Percentiles rank a stretch among this genome's conserved stretches.
Evolutionary conservation across 2,113 vertebrate species (phyloP).

Genomic region (Okapia johnstoni): DNA sequence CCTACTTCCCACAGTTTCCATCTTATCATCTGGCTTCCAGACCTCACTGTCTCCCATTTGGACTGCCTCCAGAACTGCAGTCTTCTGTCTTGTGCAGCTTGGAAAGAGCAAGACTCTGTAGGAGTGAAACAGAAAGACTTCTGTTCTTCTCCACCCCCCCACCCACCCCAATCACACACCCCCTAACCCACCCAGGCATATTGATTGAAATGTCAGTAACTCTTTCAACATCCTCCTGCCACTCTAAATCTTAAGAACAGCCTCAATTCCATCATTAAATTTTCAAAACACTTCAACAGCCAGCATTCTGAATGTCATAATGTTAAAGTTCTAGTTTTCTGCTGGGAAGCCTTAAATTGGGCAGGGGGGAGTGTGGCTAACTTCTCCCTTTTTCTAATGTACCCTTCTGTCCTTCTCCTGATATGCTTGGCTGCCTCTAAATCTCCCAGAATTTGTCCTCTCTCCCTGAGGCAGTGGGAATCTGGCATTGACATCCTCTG

Average conservation of each 20-base stretch:
- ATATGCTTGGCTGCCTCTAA: not conserved
- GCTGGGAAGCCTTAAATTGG: not conserved
- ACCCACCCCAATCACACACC: too few species aligned
- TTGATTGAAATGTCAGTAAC: not conserved
- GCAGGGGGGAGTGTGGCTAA: not conserved
- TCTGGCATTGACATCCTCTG: not conserved
- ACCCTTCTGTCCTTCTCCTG: not conserved
- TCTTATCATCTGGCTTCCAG: not conserved
- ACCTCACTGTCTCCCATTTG: not conserved
- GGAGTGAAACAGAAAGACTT: not conserved
- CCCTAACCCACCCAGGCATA: not conserved
- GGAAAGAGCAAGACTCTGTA: not conserved
- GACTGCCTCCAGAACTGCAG: not conserved
- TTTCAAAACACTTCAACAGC: not conserved
- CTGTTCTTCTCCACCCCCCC: not conserved
- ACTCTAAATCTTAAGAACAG: not conserved
- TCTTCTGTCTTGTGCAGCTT: not conserved
- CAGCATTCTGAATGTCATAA: not conserved
- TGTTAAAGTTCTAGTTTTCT: not conserved
- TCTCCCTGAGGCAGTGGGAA: not conserved
- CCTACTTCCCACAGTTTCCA: not conserved
- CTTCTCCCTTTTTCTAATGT: not conserved
- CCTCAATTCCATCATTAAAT: not conserved
- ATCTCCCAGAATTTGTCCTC: not conserved
- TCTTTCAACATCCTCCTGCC: not conserved